phyloP scores from a whole-genome alignment of 1,140 invertebrate genomes.

The Hesperophylax magnus region DNA sequence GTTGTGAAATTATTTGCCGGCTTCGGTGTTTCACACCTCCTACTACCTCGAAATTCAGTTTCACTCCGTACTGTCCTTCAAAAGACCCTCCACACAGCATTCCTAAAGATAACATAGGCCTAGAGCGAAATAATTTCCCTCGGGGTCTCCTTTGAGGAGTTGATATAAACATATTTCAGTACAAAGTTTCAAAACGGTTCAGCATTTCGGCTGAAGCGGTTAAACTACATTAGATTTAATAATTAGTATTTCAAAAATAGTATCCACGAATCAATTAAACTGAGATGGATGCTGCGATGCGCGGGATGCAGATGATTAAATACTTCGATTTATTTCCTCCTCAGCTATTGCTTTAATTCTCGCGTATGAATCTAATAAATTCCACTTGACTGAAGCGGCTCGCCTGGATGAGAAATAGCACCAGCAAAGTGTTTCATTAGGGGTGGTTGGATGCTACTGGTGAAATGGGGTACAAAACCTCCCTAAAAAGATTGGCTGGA shows the following conservation, averaged over 20 bases:
- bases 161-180: too few relatives aligned
- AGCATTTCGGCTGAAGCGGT: too few relatives aligned
- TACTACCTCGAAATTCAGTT: too few relatives aligned
- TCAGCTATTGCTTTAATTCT: neutral
- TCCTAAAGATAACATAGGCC: too few relatives aligned
- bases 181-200: too few relatives aligned
- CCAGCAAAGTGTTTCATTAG: conserved; percentile 30
- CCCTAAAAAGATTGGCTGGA: neutral
- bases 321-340: neutral
- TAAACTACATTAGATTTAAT: too few relatives aligned
- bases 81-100: too few relatives aligned
- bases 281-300: neutral
- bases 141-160: too few relatives aligned
- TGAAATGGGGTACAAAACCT: conserved; percentile 3
- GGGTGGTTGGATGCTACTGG: neutral
- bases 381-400: conserved; percentile 18
- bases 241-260: neutral
- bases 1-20: too few relatives aligned
- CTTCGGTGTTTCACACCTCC: too few relatives aligned
- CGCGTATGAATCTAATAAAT: conserved; percentile 28
- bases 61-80: too few relatives aligned
- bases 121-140: too few relatives aligned
- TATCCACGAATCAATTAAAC: neutral
- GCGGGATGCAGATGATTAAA: neutral
- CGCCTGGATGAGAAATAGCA: conserved; percentile 9